Evolutionary conservation across 2,888 invertebrate genomes (phyloP).

Genomic region (Venustoraphidia nigricollis): DNA sequence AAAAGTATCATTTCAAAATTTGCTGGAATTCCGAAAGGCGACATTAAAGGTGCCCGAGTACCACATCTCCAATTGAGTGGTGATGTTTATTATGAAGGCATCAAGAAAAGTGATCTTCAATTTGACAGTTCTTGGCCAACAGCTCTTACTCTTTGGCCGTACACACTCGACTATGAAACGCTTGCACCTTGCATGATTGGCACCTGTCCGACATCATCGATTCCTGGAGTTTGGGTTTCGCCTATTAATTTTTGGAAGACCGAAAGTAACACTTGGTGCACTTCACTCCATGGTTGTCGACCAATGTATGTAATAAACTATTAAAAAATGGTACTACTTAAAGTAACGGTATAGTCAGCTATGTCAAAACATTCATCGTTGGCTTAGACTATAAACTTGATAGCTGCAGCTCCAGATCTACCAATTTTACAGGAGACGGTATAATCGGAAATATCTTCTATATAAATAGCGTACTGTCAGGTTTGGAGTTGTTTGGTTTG

Average conservation of each 20-base stretch:
- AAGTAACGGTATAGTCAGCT: no score
- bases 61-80: slow-evolving; percentile 42
- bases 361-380: no score
- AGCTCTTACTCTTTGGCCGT: slow-evolving; percentile 44
- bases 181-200: slow-evolving; percentile 37
- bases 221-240: slow-evolving; percentile 46
- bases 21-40: slow-evolving; percentile 21
- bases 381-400: no score
- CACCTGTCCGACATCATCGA: slow-evolving; percentile 38
- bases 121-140: slow-evolving; percentile 52
- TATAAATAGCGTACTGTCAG: no score
- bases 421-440: no score
- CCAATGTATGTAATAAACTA: no score
- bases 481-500: no score
- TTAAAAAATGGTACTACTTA: no score
- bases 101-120: slow-evolving; percentile 30
- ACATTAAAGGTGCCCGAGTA: slow-evolving; percentile 26
- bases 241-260: slow-evolving; percentile 41
- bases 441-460: no score
- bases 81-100: slow-evolving; percentile 38
- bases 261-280: no score
- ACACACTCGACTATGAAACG: slow-evolving; percentile 44
- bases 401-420: no score
- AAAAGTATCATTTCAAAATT: slow-evolving; percentile 21
- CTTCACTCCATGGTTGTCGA: no score